Evolutionary conservation across 2,888 invertebrate genomes (phyloP).

Genomic region (Eilema griseolum): DNA sequence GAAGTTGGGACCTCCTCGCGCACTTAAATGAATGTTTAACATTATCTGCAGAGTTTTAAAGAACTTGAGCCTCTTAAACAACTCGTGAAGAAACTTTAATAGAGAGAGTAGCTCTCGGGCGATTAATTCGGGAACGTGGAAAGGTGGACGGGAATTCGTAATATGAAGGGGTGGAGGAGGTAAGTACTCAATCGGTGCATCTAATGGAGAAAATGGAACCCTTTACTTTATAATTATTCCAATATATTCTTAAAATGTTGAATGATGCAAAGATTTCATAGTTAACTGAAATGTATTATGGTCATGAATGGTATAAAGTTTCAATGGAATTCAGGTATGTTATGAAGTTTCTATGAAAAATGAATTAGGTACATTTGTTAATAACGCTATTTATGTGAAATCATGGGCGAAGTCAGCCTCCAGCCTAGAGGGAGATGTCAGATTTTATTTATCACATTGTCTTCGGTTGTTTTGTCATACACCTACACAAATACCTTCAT

Average conservation of each 20-base stretch:
- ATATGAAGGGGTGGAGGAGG: constrained; percentile 80
- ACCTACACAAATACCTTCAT: no score
- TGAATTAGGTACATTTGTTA: neutral
- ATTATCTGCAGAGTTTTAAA: constrained; percentile 84
- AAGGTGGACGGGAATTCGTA: constrained; percentile 82
- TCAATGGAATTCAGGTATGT: neutral
- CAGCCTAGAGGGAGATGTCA: no score
- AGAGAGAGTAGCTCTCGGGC: constrained; percentile 80
- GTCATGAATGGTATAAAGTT: neutral
- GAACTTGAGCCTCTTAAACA: constrained; percentile 82
- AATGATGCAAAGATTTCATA: neutral
- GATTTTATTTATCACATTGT: no score
- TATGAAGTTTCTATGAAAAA: neutral
- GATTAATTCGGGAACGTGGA: constrained; percentile 83
- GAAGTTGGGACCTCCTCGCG: constrained; percentile 74
- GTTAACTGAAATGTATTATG: no score
- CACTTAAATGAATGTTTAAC: constrained; percentile 87
- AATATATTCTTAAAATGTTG: constrained; percentile 9
- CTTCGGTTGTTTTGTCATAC: no score
- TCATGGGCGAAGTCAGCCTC: no score
- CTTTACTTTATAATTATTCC: constrained; percentile 41
- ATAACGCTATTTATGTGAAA: neutral
- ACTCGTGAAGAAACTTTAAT: constrained; percentile 85
- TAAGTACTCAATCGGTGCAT: constrained; percentile 54
- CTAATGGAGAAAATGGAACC: constrained; percentile 38